Evolutionary conservation across 2,888 invertebrate genomes (phyloP), one percentile per base, ranked within the genome.

Genomic region (Xylota segnis): DNA sequence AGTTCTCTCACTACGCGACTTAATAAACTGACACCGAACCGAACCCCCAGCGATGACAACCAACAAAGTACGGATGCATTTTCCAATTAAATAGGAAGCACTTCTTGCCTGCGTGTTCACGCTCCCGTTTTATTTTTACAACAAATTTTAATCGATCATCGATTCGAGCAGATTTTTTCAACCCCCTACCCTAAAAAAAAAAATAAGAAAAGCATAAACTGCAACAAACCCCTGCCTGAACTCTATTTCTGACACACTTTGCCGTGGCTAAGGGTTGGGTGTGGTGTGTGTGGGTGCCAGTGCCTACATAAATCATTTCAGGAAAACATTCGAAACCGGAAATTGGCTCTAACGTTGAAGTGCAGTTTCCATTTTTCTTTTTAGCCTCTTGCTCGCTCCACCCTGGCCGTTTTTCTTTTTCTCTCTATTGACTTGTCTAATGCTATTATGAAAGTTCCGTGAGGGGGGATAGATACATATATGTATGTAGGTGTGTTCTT

Each of bases 331-430:
- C 32, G 68, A 63, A 74, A 70, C 78, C 83, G 78, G 83, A 83
- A 83, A 83, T 83, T 83, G 83, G 47, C 56, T 83, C 78, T 65
- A 74, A 70, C 74, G 74, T 74, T 78, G 68, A 47, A 65, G 23
- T 54, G 77, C 59, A 66, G 37, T 77, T 72, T 66, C n/a, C 16
- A 14, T 43, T 76, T 77, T 40, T 14, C 43, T 34, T 52, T 45
- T 54, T 23, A 16, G 4, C 47, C 54, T 52, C 47, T 5, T 9
- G 27, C 37, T 10, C 54, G 9, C 47, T 27, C 45, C 12, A 18
- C 14, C 29, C 65, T 34, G 9, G 6, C 7, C 6, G 14, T 34
- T 47, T n/a, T 23, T 52, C 6, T 32, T 34, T 34, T 34, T 58
- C 10, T 58, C 40, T n/a, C 32, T 54, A 63, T 65, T 61, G 74